Evolutionary conservation across 64 coral and sea anemone species (phyloP).

Genomic region (Trachythela sp.): DNA sequence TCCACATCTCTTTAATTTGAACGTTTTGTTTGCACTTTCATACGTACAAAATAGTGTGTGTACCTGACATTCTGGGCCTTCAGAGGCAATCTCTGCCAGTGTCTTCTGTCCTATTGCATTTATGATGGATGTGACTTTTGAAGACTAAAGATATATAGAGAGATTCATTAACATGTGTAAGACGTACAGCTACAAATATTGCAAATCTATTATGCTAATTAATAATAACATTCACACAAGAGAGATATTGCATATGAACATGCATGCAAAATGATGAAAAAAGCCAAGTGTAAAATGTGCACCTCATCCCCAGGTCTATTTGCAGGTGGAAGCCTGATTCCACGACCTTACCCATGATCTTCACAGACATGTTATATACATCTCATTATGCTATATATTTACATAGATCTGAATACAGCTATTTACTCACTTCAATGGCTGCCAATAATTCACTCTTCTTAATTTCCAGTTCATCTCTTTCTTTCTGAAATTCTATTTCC

Average conservation of each 20-base stretch:
- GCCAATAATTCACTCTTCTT: constrained; percentile 68
- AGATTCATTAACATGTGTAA: neutral
- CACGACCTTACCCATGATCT: no score
- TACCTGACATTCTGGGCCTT: constrained; percentile 84
- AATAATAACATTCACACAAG: neutral
- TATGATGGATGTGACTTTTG: constrained; percentile 63
- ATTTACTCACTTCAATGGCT: constrained; percentile 63
- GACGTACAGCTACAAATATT: no score
- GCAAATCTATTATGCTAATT: neutral
- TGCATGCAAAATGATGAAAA: no score
- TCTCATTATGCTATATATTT: no score
- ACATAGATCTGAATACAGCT: neutral
- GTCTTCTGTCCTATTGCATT: constrained; percentile 64
- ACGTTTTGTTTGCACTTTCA: no score
- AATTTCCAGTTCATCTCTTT: constrained; percentile 64
- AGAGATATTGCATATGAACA: neutral
- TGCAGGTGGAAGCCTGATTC: no score
- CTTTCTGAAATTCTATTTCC: constrained; percentile 62
- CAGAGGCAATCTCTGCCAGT: constrained; percentile 65
- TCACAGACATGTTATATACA: no score
- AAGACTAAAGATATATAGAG: no score
- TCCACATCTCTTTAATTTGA: no score
- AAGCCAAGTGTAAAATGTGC: no score
- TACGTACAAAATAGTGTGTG: no score
- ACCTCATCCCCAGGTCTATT: no score